Evolutionary conservation across 1,140 invertebrate species (phyloP), one percentile per base, ranked within the genome.

Genomic region (Linepithema humile): DNA sequence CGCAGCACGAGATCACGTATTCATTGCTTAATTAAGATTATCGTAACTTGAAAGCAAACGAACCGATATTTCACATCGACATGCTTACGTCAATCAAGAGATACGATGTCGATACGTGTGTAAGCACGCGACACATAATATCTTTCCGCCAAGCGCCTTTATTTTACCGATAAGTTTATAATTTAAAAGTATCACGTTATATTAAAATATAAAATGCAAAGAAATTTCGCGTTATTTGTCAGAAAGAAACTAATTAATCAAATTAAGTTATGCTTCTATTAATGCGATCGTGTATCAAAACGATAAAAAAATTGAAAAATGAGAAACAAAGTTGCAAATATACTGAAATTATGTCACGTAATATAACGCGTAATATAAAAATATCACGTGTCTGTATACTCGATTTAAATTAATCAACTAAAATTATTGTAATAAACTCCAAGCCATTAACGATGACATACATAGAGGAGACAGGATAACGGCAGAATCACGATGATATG

Each of bases 21-120:
- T 78, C 45, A 78, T 55, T 69, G 75, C 48, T 80, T 80, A 80
- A 80, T 80, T 70, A 80, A 80, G 64, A 80, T 70, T 78, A 78
- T 80, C 48, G 35, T 67, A 78, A 78, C 45, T 78, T 55, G 64
- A 78, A 80, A 53, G 73, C 3, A 23, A 80, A 23, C 62, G 62
- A 55, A 3, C 5, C 35, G 23, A 70, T 80, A 57, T 55, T 43
- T 70, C 64, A 70, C 64, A 12, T 57, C 45, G 20, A 23, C 9
- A 26, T 78, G 48, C 48, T 53, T 35, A 40, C 35, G 35, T 55
- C 23, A 55, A 55, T 67, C 32, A 48, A 53, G 12, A 50, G 23
- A 78, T 40, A 53, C 45, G 23, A 69, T 20, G 23, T 55, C 45
- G 74, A 53, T 20, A 67, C 17, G 43, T 12, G 10, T 35, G 26